Percentiles rank a stretch among this genome's conserved stretches.
Conservation (phyloP, 2,888 invertebrate species). For the Dendrolimus pini region DNA sequence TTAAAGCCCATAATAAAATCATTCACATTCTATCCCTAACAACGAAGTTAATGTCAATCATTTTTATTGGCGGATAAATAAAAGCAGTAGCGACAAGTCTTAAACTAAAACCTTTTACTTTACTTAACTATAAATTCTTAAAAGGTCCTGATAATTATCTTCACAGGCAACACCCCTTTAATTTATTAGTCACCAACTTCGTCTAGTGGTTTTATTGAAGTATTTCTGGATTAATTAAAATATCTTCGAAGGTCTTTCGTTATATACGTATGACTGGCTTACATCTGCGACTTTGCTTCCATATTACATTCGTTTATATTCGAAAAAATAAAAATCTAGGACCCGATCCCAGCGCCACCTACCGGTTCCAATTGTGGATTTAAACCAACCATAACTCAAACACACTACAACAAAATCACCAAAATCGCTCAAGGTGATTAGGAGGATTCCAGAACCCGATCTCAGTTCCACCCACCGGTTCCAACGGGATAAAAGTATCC, state of each 20-base stretch:
- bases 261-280: constrained; percentile 6
- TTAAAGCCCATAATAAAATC: constrained; percentile 4
- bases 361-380: too few relatives aligned
- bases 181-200: constrained; percentile 50
- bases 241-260: constrained; percentile 40
- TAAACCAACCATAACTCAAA: too few relatives aligned
- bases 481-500: too few relatives aligned
- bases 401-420: too few relatives aligned
- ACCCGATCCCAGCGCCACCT: too few relatives aligned
- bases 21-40: constrained; percentile 7
- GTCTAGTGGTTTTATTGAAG: constrained; percentile 54
- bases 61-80: constrained; percentile 63
- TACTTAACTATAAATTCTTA: constrained; percentile 51
- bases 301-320: background rate
- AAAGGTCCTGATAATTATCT: constrained; percentile 50
- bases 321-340: too few relatives aligned
- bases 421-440: too few relatives aligned
- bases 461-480: too few relatives aligned
- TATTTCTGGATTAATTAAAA: constrained; percentile 67
- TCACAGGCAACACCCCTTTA: constrained; percentile 38
- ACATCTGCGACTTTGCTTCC: background rate
- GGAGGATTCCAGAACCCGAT: too few relatives aligned
- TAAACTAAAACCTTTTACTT: constrained; percentile 11
- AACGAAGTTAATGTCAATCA: constrained; percentile 61
- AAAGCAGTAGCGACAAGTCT: constrained; percentile 54